Percentiles rank a stretch among this genome's conserved stretches.
Evolutionary conservation across 2,113 vertebrate species (phyloP).

Genomic region (Diglossa brunneiventris): DNA sequence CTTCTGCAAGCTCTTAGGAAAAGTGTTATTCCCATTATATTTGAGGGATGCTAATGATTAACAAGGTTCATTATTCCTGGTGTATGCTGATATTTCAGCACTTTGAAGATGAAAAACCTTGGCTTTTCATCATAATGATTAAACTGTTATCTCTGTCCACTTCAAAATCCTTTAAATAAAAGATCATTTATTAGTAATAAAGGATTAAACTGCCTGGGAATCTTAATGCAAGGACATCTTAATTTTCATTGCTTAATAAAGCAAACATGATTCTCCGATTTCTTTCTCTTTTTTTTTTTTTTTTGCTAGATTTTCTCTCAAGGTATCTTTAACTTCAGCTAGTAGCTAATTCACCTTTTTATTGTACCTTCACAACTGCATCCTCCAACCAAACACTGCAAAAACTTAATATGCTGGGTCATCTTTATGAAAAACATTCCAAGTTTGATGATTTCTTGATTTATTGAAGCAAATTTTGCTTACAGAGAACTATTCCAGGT

Average conservation of each 20-base stretch:
- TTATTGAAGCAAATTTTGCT: slow-evolving; percentile 1
- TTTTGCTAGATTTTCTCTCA: background rate
- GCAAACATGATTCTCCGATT: slow-evolving; percentile 1
- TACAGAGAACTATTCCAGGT: background rate
- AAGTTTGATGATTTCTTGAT: slow-evolving; percentile 16
- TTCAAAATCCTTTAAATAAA: slow-evolving; percentile 26
- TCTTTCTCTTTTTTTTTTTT: background rate
- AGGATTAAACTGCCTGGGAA: slow-evolving; percentile 11
- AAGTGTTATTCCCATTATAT: slow-evolving; percentile 21
- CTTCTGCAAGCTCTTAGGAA: slow-evolving; percentile 1
- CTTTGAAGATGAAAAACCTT: slow-evolving; percentile 49
- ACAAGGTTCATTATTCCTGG: slow-evolving; percentile 28
- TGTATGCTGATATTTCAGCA: slow-evolving; percentile 16
- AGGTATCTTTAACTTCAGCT: background rate
- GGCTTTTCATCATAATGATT: slow-evolving; percentile 53
- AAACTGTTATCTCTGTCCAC: slow-evolving; percentile 42
- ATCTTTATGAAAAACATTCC: background rate
- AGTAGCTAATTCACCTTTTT: slow-evolving; percentile 2
- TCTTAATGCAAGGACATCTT: background rate
- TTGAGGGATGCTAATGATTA: slow-evolving; percentile 39
- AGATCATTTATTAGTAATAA: slow-evolving; percentile 32
- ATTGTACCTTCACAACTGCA: background rate
- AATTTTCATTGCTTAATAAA: background rate
- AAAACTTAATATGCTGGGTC: background rate
- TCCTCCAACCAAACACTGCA: background rate